Evolutionary conservation across 2,888 invertebrate species (phyloP), one percentile per base, ranked within the genome.

Genomic region (Leucoptera coffeella): DNA sequence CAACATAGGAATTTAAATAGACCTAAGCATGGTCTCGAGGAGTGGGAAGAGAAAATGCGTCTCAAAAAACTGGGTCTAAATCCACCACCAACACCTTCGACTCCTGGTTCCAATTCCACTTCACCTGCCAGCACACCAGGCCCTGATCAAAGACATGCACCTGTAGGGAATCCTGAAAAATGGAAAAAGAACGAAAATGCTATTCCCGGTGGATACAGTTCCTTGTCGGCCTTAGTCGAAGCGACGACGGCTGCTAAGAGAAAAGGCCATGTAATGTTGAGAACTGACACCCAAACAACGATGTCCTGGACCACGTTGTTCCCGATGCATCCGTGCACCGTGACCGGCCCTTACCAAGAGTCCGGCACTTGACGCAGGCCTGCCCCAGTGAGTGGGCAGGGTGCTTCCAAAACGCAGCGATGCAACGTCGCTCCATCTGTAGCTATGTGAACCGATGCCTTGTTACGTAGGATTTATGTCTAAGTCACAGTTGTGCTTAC

Each of bases 1-100:
- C 95, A 96, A 55, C 95, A 96, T 57, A 80, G 94, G 30, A 91
- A 90, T 50, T 64, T 96, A 36, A 95, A 94, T 56, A 78, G 85
- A 33, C 77, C 85, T 2, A 81, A 86, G 39, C 95, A 96, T 54
- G 95, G 95, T 21, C 82, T 86, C 53, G 85, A 85, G 32, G 91
- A 92, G 47, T 93, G 91, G 83, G 89, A 88, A 43, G 86, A 89
- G 51, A 93, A 93, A 54, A 85, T 88, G 81, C 77, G 89, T 33
- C 73, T 85, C 29, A 80, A 86, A 46, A 86, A 86, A 47, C 61
- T 83, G 32, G 84, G 82, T 19, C 62, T 80, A 25, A 78, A 73
- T 32, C 73, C 76, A 21, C 38, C 62, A 32, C 65, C 77, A 26
- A 71, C 73, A 37, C 56, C 60, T 3, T 58, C 67, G 30, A 72